Base-by-base conservation (phyloP, 2,797 vertebrate genomes). In the Neosalanx taihuensis region DNA sequence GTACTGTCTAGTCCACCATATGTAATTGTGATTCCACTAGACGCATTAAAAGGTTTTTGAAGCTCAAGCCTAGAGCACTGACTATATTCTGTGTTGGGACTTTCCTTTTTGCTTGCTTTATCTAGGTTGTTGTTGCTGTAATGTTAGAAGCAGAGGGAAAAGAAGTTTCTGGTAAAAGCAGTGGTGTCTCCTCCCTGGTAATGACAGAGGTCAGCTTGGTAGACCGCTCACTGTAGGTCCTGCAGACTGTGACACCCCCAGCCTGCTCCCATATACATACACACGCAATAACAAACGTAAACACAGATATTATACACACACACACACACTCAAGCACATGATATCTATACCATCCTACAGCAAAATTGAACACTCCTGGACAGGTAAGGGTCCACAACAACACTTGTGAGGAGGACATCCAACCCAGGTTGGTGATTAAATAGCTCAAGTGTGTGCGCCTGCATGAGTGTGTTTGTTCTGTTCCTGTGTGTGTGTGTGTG, bases 181-280 rank as follows among this genome's bases (percentile, higher is more conserved):
- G 59, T 7, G 41, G 64, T 23, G 69, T 62, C 74, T 78, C 79
- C 75, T 3, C 77, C 81, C 76, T 18, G 63, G 74, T 81, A 80
- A 81, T 80, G 77, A 76, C 71, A 75, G 35, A 68, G 30, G 56
- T 37, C 64, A 77, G 80, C 46, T 78, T 77, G 78, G 78, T 69
- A 72, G 68, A 33, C 33, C 20, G 61, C 35, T 35, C 59, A 37
- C n/a, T 66, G 74, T 72, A 76, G 80, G 71, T 78, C 71, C 74
- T 72, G 74, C 64, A 75, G 74, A 75, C 82, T 75, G 79, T 33
- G 65, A 51, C 29, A 18, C 49, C 37, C 63, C 35, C 10, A 29
- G 6, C 70, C 57, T 59, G 53, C 60, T 56, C 67, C 18, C 57
- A 53, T 31, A 64, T 18, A 66, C 64, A 37, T 58, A 59, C 46